These are phyloP conservation scores for Scleropages formosus DNA, from an alignment of 2,797 vertebrate genomes.

Conservation along the genomic window DNA sequence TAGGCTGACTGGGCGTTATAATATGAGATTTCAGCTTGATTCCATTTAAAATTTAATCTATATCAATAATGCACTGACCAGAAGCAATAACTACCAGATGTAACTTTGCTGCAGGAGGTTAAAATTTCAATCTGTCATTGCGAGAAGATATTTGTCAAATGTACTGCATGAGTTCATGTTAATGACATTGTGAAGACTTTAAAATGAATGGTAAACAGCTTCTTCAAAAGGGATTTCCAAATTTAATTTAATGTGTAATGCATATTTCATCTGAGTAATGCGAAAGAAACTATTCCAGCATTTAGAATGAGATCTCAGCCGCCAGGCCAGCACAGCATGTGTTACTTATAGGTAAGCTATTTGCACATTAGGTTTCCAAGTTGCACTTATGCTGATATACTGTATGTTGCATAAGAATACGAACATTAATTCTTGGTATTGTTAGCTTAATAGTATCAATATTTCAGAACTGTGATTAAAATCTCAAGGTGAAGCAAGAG, in stretches of 20 bases:
- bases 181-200: background rate
- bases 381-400: conserved; percentile 27
- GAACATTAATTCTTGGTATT: conserved; percentile 25
- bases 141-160: background rate
- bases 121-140: background rate
- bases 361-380: conserved; percentile 28
- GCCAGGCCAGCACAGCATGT: conserved; percentile 5
- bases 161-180: background rate
- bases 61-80: background rate
- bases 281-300: conserved; percentile 16
- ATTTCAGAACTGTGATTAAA: conserved; percentile 12
- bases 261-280: conserved; percentile 21
- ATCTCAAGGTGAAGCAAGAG: background rate
- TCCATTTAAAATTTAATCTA: conserved; percentile 7
- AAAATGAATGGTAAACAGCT: conserved; percentile 2
- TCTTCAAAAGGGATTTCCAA: conserved; percentile 12
- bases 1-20: conserved; percentile 11
- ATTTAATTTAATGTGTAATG: conserved; percentile 14
- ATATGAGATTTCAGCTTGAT: background rate
- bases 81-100: background rate
- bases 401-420: conserved; percentile 31
- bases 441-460: background rate
- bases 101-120: background rate
- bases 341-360: conserved; percentile 25
- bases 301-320: conserved; percentile 32